phyloP scores from a whole-genome alignment of 2,113 vertebrate species.

The Neogale vison region DNA sequence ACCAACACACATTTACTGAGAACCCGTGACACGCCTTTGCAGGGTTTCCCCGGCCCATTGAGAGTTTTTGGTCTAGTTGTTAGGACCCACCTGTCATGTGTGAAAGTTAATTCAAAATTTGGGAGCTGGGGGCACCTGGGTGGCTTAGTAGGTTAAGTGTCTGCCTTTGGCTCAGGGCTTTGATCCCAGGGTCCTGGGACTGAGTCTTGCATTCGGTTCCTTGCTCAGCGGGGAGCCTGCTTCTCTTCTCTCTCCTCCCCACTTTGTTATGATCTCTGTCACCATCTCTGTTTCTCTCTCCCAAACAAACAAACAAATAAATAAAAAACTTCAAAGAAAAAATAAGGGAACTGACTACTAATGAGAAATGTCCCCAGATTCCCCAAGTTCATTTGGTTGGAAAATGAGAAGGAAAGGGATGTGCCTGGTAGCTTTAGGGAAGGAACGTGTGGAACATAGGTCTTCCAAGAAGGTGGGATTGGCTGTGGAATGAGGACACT shows the following conservation, averaged over 20 bases:
- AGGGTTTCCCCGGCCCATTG: background rate
- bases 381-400: background rate
- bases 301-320: no score
- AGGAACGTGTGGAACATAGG: background rate
- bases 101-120: background rate
- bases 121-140: background rate
- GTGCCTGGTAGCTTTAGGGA: background rate
- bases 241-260: no score
- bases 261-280: no score
- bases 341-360: background rate
- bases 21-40: background rate
- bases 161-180: no score
- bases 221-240: no score
- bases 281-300: no score
- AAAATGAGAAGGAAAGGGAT: constrained; percentile 55
- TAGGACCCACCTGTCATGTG: background rate
- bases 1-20: background rate
- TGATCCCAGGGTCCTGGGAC: no score
- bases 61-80: background rate
- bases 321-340: no score
- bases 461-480: background rate
- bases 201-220: fast-evolving
- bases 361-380: background rate
- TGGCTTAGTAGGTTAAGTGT: no score
- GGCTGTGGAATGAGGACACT: background rate